Percentiles rank a stretch among this genome's conserved stretches.
Evolutionary conservation across 2,888 invertebrate genomes (phyloP).

Genomic region (Hedya salicella): DNA sequence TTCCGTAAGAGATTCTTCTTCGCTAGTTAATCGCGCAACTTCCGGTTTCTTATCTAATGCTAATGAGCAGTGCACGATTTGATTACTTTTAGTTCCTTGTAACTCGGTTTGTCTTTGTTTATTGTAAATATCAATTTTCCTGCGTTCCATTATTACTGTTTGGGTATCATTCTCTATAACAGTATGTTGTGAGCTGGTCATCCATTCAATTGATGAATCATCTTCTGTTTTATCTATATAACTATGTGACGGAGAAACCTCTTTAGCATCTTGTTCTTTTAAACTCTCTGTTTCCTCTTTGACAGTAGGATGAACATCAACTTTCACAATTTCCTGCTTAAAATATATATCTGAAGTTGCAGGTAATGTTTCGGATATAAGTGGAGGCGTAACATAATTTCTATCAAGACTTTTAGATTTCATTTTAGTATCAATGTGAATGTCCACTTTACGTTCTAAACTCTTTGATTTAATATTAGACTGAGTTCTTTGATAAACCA

Average conservation of each 20-base stretch:
- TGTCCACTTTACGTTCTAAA: constrained; percentile 86
- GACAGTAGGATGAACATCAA: constrained; percentile 76
- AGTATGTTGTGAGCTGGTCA: constrained; percentile 75
- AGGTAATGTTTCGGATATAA: constrained; percentile 57
- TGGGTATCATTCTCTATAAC: constrained; percentile 85
- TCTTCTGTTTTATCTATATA: constrained; percentile 78
- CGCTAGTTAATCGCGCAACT: constrained; percentile 84
- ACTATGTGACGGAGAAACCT: constrained; percentile 71
- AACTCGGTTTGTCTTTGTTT: constrained; percentile 81
- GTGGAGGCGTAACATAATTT: constrained; percentile 81
- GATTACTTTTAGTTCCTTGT: constrained; percentile 71
- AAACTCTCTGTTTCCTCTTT: constrained; percentile 50
- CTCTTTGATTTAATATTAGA: constrained; percentile 87
- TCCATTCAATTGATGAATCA: constrained; percentile 80
- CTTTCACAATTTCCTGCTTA: constrained; percentile 79
- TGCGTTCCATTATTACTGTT: constrained; percentile 85
- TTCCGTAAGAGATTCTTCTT: constrained; percentile 89
- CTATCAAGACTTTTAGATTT: constrained; percentile 89
- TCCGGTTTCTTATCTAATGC: constrained; percentile 76
- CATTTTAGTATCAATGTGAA: constrained; percentile 82
- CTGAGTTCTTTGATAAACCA: constrained; percentile 85
- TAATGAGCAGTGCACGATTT: constrained; percentile 67
- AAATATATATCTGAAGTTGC: constrained; percentile 76
- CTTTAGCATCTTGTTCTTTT: constrained; percentile 59
- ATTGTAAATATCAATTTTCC: constrained; percentile 86